Evolutionary conservation across 1,140 invertebrate genomes (phyloP), one percentile per base, ranked within the genome.

Genomic region (Metaphire vulgaris): DNA sequence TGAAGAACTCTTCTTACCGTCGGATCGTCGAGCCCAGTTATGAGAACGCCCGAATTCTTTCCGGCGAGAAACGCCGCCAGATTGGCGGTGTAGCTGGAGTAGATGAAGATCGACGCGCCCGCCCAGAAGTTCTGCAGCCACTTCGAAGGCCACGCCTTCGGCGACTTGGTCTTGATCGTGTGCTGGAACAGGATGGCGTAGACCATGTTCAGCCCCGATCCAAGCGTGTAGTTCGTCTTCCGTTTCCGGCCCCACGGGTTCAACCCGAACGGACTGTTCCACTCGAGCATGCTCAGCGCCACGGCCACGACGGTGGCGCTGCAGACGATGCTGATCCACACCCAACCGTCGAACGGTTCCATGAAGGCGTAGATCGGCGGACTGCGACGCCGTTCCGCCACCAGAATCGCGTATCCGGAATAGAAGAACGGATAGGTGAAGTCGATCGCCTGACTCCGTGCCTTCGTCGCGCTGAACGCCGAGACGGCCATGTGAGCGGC

Each of bases 101-200:
- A 92, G 82, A 74, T n/a, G n/a, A n/a, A n/a, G n/a, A n/a, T n/a
- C n/a, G n/a, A n/a, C n/a, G n/a, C n/a, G n/a, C n/a, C n/a, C n/a
- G n/a, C n/a, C n/a, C n/a, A n/a, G n/a, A n/a, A n/a, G n/a, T n/a
- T n/a, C n/a, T n/a, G n/a, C n/a, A 86, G 79, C 14, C 84, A 83
- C 86, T 96, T 96, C 85, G 95, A 96, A 80, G 94, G 94, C 95
- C 94, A 96, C 69, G 93, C 95, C 86, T 97, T 96, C 21, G 94
- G 94, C n/a, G 94, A 93, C 87, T 97, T 96, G 83, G 96, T 96
- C 64, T 93, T 93, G 1, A 96, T 93, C 34, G 96, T 89, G 87
- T 96, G 94, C 64, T n/a, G n/a, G n/a, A n/a, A n/a, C n/a, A n/a
- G n/a, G n/a, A n/a, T n/a, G n/a, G n/a, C n/a, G n/a, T n/a, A n/a